Evolutionary conservation across 1,140 invertebrate species (phyloP).

Genomic region (Lordiphosa stackelbergi): DNA sequence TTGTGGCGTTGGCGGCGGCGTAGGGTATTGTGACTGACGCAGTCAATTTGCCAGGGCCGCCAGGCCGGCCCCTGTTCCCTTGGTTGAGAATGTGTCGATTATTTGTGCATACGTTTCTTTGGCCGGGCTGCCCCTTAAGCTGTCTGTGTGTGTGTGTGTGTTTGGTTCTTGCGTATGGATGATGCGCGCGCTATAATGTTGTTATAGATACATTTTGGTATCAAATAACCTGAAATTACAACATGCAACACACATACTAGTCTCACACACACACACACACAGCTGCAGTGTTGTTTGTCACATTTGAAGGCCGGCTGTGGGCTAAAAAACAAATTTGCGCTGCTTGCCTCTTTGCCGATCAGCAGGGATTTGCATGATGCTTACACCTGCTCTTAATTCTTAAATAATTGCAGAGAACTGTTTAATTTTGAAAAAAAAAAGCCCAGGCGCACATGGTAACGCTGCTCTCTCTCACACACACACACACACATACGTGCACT

Average conservation of each 20-base stretch:
- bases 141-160: slow-evolving; percentile 35
- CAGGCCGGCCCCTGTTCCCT: slow-evolving; percentile 10
- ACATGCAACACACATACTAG: slow-evolving; percentile 49
- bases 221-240: slow-evolving; percentile 76
- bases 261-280: slow-evolving; percentile 31
- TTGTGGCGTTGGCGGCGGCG: too few species aligned
- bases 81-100: slow-evolving; percentile 61
- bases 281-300: slow-evolving; percentile 56
- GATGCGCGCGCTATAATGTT: slow-evolving; percentile 69
- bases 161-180: slow-evolving; percentile 44
- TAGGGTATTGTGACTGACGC: too few species aligned
- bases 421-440: slow-evolving; percentile 36
- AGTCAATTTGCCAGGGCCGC: slow-evolving; percentile 30
- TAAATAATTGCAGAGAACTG: slow-evolving; percentile 7
- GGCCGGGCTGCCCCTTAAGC: slow-evolving; percentile 3
- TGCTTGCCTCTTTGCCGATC: slow-evolving; percentile 18
- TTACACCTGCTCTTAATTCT: slow-evolving; percentile 5
- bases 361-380: slow-evolving; percentile 10
- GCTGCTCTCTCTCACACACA: slow-evolving; percentile 29
- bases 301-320: slow-evolving; percentile 63
- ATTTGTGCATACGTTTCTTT: slow-evolving; percentile 70
- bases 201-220: slow-evolving; percentile 75
- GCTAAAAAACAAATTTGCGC: neutral
- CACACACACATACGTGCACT: slow-evolving; percentile 24
- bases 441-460: slow-evolving; percentile 70